A percentile compares a stretch with the other conserved stretches of the same genome.
Evolutionary conservation across 1,140 invertebrate genomes (phyloP).

Genomic region (Papilio glaucus): DNA sequence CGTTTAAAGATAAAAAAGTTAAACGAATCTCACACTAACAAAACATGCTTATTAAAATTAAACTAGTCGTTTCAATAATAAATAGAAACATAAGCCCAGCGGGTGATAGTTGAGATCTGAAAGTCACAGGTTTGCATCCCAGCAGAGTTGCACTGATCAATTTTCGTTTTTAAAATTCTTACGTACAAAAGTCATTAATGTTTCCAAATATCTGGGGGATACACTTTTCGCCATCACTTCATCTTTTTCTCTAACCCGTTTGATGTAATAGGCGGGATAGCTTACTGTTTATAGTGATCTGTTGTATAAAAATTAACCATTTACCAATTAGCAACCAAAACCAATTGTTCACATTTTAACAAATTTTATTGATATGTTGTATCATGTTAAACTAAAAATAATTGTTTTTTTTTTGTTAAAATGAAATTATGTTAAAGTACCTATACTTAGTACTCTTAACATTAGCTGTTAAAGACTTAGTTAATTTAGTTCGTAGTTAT

Average conservation of each 20-base stretch:
- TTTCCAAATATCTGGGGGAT: too few species aligned
- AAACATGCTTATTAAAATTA: not conserved
- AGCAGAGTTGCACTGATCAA: slow-evolving; percentile 3
- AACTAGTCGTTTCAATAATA: slow-evolving; percentile 12
- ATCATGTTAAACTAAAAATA: slow-evolving; percentile 56
- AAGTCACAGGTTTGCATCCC: not conserved
- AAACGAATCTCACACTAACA: slow-evolving; percentile 11
- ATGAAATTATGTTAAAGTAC: slow-evolving; percentile 63
- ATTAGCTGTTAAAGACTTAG: slow-evolving; percentile 56
- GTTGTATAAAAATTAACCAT: not conserved
- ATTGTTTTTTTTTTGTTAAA: slow-evolving; percentile 62
- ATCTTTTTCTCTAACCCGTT: not conserved
- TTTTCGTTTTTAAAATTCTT: not conserved
- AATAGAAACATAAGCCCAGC: not conserved
- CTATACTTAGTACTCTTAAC: slow-evolving; percentile 49
- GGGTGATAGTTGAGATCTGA: not conserved
- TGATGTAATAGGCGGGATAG: not conserved
- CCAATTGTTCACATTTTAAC: slow-evolving; percentile 75
- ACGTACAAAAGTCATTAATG: not conserved
- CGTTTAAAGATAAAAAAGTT: slow-evolving; percentile 1
- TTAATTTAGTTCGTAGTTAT: slow-evolving; percentile 55
- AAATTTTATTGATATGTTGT: slow-evolving; percentile 81
- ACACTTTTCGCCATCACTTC: too few species aligned
- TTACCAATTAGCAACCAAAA: slow-evolving; percentile 81
- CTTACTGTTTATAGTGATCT: slow-evolving; percentile 1